Base-by-base conservation (phyloP, 2,113 vertebrate genomes). In the Thalassarche chlororhynchos region DNA sequence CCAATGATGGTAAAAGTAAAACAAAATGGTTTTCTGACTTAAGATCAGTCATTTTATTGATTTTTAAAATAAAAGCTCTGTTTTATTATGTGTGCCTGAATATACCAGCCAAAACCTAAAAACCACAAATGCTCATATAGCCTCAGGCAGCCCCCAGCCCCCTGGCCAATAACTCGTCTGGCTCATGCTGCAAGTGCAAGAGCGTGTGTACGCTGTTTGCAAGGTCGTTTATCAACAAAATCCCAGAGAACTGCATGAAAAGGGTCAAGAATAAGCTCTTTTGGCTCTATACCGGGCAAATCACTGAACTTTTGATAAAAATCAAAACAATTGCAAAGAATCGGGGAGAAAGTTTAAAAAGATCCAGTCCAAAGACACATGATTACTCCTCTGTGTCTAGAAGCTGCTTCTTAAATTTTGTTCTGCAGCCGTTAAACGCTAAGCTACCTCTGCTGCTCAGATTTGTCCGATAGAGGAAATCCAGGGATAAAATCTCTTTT, bases 41-140 rank as follows among this genome's bases (percentile, higher is more conserved):
- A 97, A 84, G 87, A 97, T 96, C 96, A 88, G 96, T 93, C 86
- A 84, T 91, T 98, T 96, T 96, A 98, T 97, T 98, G 97, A 98
- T 97, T 97, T 97, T 92, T 93, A 93, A 97, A 96, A 97, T 93
- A 97, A 95, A 95, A 96, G 42, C 85, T 84, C 88, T 57, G 65
- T 97, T 93, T 97, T 98, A 92, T 95, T 96, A 91, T 88, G 92
- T 96, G 94, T 82, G 51, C 84, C 97, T 97, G 93, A 98, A 97
- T 97, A 97, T 91, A 86, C 78, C 82, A 91, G 74, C 90, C 77
- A 92, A 98, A 97, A 88, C 64, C 74, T 92, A 85, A 90, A 95
- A 95, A 31, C 5, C 79, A 83, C 64, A 86, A 93, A 94, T 82
- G 86, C 85, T 97, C 6, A 10, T 47, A 54, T 44, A 76, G 91